Conservation (phyloP, 2,888 invertebrate genomes). For the Torymus auratus region DNA sequence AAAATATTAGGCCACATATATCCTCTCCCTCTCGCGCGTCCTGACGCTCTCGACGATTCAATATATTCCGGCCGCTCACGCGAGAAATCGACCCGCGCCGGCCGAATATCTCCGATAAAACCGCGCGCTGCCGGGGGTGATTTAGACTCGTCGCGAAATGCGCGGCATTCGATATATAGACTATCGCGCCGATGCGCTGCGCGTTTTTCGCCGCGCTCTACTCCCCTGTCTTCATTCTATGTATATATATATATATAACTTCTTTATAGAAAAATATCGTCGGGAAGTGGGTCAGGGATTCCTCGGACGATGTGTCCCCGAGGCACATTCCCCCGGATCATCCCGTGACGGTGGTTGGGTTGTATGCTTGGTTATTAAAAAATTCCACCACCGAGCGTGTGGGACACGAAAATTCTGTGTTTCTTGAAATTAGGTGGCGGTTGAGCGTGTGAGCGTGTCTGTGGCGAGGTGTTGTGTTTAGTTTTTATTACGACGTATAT, state of each 20-base stretch:
- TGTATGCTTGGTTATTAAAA: conserved; percentile 66
- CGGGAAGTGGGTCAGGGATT: conserved; percentile 65
- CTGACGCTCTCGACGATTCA: neutral
- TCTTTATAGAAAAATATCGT: conserved; percentile 65
- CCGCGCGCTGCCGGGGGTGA: conserved; percentile 10
- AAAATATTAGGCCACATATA: conserved; percentile 35
- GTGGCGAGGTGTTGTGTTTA: too few relatives aligned
- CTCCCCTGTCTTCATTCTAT: too few relatives aligned
- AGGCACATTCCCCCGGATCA: conserved; percentile 62
- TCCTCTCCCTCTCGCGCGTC: too few relatives aligned
- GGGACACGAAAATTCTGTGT: conserved; percentile 25
- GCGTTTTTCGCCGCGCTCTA: too few relatives aligned
- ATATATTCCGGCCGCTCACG: conserved; percentile 15
- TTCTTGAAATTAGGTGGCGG: neutral
- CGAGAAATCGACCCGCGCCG: neutral
- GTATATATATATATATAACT: too few relatives aligned
- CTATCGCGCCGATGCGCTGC: neutral
- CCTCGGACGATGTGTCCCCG: conserved; percentile 64
- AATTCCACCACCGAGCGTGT: conserved; percentile 65
- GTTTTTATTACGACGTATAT: too few relatives aligned
- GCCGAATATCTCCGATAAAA: conserved; percentile 28
- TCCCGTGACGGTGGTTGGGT: conserved; percentile 56
- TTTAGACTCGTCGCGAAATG: conserved; percentile 42
- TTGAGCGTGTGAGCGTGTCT: too few relatives aligned
- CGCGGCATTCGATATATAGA: conserved; percentile 39